Evolutionary conservation across 2,797 vertebrate species (phyloP).

Genomic region (Scarus forsteni): DNA sequence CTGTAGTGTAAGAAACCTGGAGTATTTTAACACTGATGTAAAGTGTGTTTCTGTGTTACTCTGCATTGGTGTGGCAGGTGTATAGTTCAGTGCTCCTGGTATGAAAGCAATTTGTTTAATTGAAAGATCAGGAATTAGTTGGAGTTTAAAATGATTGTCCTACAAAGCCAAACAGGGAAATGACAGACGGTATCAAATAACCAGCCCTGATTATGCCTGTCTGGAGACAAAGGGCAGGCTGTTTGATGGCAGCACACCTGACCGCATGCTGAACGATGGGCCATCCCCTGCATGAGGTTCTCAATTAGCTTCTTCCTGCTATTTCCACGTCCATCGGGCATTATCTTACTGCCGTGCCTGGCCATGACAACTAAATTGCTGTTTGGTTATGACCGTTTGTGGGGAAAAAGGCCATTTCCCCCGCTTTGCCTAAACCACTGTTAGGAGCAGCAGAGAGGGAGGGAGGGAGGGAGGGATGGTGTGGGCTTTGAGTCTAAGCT

Average conservation of each 20-base stretch:
- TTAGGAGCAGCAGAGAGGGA: slow-evolving; percentile 44
- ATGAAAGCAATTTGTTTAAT: slow-evolving; percentile 82
- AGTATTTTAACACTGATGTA: too few relatives aligned
- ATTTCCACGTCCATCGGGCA: slow-evolving; percentile 76
- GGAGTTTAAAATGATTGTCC: slow-evolving; percentile 71
- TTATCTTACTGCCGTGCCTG: slow-evolving; percentile 67
- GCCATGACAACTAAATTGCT: slow-evolving; percentile 85
- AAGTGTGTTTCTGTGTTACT: slow-evolving; percentile 12
- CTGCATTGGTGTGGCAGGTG: slow-evolving; percentile 64
- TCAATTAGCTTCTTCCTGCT: slow-evolving; percentile 85
- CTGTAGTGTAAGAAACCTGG: too few relatives aligned
- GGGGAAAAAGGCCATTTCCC: slow-evolving; percentile 83
- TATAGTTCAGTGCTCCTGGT: slow-evolving; percentile 57
- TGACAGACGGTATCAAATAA: slow-evolving; percentile 74
- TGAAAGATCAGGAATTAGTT: slow-evolving; percentile 77
- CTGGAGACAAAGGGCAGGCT: slow-evolving; percentile 74
- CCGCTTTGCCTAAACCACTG: slow-evolving; percentile 78
- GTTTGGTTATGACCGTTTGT: slow-evolving; percentile 81
- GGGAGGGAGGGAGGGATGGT: slow-evolving; percentile 38
- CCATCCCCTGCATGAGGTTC: slow-evolving; percentile 64
- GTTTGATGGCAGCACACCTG: slow-evolving; percentile 78
- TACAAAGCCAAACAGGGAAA: slow-evolving; percentile 58
- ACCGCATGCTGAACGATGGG: slow-evolving; percentile 49
- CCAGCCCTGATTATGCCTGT: slow-evolving; percentile 62
- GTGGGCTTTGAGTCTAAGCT: slow-evolving; percentile 60